Evolutionary conservation across 2,113 vertebrate genomes (phyloP), one percentile per base, ranked within the genome.

Genomic region (Malurus alboscapulatus): DNA sequence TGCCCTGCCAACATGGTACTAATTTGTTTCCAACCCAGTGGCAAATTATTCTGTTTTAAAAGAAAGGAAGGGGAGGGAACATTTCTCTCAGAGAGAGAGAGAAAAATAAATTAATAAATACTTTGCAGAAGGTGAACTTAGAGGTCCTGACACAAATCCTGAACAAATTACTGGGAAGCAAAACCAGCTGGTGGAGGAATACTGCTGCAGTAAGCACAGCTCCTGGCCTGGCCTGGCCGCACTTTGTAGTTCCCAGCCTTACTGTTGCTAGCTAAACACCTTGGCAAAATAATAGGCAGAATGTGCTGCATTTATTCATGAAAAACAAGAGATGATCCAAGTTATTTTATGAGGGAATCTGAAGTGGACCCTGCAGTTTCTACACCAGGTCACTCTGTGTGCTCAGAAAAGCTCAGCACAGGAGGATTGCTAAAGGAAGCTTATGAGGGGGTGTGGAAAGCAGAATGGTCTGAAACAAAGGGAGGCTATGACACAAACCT

Each of bases 121-220:
- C 97, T 98, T 96, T 94, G 84, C 94, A 97, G 96, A 97, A 97
- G 96, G 96, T 97, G 97, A 98, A 97, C 88, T 97, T 91, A 71
- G 78, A 95, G 95, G 95, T 97, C 96, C 90, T 96, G 76, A 97
- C 7, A 22, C 65, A 97, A 98, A 98, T 97, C 95, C 97, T 96
- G 97, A 98, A 97, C 97, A 98, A 98, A 98, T 98, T 98, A 97
- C 90, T 96, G 92, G 29, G 95, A 98, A 98, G 91, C 96, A 97
- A 97, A 98, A 98, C 95, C 98, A 98, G 97, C 97, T 98, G 98
- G 88, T 81, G 88, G 83, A 77, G 82, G 88, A 96, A 95, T 90
- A 93, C 18, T 53, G 80, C 92, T 92, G 57, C 53, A 86, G 73
- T 81, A 95, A 88, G 94, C 91, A 62, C 18, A 45, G 22, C 4